Percentiles rank a stretch among this genome's conserved stretches.
phyloP scores from a whole-genome alignment of 2,888 invertebrate genomes.

The Zele albiditarsus region DNA sequence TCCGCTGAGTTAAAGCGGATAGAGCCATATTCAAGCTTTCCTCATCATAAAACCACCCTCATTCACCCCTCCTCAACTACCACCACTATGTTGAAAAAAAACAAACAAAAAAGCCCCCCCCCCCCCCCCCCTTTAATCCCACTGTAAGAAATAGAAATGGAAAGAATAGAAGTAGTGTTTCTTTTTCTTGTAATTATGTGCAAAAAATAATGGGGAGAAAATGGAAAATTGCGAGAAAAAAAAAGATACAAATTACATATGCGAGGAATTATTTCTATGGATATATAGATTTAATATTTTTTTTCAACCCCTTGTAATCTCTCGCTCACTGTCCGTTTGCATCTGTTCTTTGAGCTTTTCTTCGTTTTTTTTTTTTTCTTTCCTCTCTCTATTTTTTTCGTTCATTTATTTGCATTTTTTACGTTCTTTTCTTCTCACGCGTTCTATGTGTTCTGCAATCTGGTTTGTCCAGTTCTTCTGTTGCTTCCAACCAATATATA shows the following conservation, averaged over 20 bases:
- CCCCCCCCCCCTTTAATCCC: background rate
- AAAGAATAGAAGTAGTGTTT: background rate
- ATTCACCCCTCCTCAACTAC: background rate
- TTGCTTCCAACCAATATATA: conserved; percentile 45
- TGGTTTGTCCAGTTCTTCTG: conserved; percentile 53
- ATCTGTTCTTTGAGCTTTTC: background rate
- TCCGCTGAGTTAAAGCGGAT: conserved; percentile 70
- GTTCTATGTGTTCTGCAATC: conserved; percentile 46
- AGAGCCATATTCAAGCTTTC: conserved; percentile 50
- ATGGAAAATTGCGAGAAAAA: no score
- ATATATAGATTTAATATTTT: no score
- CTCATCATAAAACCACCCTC: background rate
- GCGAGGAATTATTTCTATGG: no score
- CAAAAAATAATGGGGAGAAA: no score
- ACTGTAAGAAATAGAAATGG: background rate
- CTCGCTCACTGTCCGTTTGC: background rate
- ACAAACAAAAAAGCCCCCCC: background rate
- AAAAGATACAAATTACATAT: no score
- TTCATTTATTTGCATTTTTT: background rate
- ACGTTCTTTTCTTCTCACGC: conserved; percentile 5
- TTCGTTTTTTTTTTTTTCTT: background rate
- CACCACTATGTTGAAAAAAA: background rate
- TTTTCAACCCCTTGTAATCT: no score
- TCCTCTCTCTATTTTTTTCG: background rate
- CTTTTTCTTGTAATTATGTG: background rate